These are phyloP conservation scores for Poeciliopsis paucimaculata DNA, from an alignment of 2,797 vertebrate species.

Conservation along the genomic window DNA sequence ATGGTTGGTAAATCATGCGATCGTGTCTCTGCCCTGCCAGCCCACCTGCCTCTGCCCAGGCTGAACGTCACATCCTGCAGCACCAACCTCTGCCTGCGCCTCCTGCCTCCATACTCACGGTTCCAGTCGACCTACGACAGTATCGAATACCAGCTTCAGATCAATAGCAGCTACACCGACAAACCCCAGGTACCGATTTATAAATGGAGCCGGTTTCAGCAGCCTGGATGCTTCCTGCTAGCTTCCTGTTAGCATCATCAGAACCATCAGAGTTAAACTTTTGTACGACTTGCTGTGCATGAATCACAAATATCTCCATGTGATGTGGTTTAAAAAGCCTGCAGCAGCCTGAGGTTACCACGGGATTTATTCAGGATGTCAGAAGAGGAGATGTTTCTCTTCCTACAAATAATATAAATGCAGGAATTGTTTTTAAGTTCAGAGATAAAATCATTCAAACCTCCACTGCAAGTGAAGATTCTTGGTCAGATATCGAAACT, in stretches of 20 bases:
- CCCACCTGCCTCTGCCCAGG: conserved; percentile 45
- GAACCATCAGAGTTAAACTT: neutral
- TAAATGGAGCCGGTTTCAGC: neutral
- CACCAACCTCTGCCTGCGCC: conserved; percentile 43
- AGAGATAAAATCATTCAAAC: neutral
- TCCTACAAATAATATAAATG: neutral
- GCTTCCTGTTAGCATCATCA: neutral
- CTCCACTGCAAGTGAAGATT: neutral
- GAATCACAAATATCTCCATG: neutral
- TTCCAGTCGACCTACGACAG: conserved; percentile 11
- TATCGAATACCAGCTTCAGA: conserved; percentile 26
- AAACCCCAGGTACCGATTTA: conserved; percentile 16
- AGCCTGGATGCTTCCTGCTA: neutral
- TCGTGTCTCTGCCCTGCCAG: conserved; percentile 28
- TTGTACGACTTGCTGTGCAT: neutral
- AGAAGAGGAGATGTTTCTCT: neutral
- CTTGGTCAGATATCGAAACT: too few species aligned
- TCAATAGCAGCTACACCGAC: neutral
- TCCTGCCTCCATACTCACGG: conserved; percentile 28
- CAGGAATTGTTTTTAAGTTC: neutral
- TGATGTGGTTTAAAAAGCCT: neutral
- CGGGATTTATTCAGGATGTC: neutral
- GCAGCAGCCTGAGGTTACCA: neutral
- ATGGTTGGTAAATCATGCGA: neutral
- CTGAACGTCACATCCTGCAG: conserved; percentile 35